Conservation (phyloP, 2,888 invertebrate species). For the Heliconius sara region DNA sequence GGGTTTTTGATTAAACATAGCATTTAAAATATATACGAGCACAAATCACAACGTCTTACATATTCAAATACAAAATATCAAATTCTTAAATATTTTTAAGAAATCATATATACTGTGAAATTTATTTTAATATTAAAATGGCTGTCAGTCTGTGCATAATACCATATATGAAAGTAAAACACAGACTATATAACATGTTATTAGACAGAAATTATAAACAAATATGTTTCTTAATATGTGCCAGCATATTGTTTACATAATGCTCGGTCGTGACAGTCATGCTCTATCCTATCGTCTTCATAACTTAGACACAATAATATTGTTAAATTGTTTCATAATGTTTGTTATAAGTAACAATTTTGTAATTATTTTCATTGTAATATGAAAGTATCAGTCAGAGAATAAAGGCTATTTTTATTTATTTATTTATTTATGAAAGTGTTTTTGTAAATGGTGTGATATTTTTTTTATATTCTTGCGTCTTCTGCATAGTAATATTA, state of each 20-base stretch:
- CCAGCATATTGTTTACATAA: constrained; percentile 20
- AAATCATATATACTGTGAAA: neutral
- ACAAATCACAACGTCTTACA: no score
- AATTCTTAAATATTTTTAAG: neutral
- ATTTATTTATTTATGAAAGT: no score
- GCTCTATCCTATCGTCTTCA: constrained; percentile 18
- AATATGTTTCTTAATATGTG: constrained; percentile 17
- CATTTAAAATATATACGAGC: no score
- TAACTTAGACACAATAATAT: constrained; percentile 11
- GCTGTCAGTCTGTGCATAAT: neutral
- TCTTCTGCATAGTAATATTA: no score
- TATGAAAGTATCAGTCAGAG: no score
- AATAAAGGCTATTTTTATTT: no score
- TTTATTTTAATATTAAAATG: neutral
- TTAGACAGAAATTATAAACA: constrained; percentile 15
- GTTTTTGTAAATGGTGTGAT: no score
- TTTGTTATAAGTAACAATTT: constrained; percentile 15
- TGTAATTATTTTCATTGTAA: neutral
- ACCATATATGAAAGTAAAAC: neutral
- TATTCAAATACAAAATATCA: neutral
- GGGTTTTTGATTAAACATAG: no score
- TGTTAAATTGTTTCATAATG: constrained; percentile 13
- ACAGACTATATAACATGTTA: constrained; percentile 3
- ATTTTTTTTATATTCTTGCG: no score
- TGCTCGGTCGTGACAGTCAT: constrained; percentile 21